Evolutionary conservation across 2,113 vertebrate species (phyloP), one percentile per base, ranked within the genome.

Genomic region (Siphamia tubifer): DNA sequence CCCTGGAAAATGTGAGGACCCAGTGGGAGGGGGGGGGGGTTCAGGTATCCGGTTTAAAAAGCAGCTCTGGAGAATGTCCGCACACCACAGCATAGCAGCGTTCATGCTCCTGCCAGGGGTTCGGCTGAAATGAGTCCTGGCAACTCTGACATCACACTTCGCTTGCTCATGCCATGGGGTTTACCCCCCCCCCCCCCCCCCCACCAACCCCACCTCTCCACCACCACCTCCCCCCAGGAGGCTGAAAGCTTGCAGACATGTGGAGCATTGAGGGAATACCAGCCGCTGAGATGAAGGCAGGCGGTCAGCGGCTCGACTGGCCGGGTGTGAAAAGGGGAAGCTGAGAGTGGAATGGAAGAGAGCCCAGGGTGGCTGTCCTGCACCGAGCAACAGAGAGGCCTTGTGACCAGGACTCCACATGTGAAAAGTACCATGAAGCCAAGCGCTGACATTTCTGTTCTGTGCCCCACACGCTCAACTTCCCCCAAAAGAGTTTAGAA

Each of bases 141-240:
- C 70, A 69, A 60, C 72, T 78, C 68, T 90, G 84, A 90, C 85
- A 81, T 90, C 86, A 92, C 77, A 77, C 58, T 58, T 43, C 1
- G 8, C 61, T 38, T 60, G 67, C 70, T 60, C 40, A 71, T 75
- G 68, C 72, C 70, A 35, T 27, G 66, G 13, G 40, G 21, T 19
- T 6, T 6, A 12, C 10, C 43, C n/a, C 2, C 19, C 28, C 25
- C 16, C 15, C 19, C 43, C 15, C 48, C 11, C 2, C 49, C 16
- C 25, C 5, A 6, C 4, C 8, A n/a, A 25, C 40, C 3, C 20
- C 6, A 13, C 13, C 43, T 15, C 40, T 16, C 20, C n/a, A 19
- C 36, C 32, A 42, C 19, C 39, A 35, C 60, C 20, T 43, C 66
- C 66, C 34, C 45, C 53, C 52, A 43, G 55, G 40, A 32, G 63